Conservation (phyloP, 1,140 invertebrate genomes). For the Leucophenga varia region DNA sequence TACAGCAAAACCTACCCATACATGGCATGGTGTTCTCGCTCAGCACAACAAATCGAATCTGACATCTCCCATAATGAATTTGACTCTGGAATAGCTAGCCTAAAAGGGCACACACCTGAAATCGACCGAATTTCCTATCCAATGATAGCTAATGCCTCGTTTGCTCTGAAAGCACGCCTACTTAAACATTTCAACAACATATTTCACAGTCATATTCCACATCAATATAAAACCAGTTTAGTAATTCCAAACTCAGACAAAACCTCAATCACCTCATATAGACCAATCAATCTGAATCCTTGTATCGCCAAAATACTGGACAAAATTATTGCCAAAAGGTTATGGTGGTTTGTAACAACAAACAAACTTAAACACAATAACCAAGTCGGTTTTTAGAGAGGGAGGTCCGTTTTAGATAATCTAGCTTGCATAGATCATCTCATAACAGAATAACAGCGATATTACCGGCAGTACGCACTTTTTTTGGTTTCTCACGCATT, state of each 20-base stretch:
- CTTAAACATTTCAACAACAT: slow-evolving; percentile 6
- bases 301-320: slow-evolving; percentile 3
- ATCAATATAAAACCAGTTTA: slow-evolving; percentile 8
- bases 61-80: background rate
- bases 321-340: slow-evolving; percentile 12
- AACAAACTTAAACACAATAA: slow-evolving; percentile 3
- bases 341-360: slow-evolving; percentile 6
- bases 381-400: slow-evolving; percentile 5
- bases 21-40: background rate
- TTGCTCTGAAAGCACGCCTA: background rate
- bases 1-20: background rate
- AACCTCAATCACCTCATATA: slow-evolving; percentile 4
- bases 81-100: background rate
- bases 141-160: slow-evolving; percentile 6
- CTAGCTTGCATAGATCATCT: background rate
- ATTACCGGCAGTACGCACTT: no score
- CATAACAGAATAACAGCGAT: slow-evolving; percentile 5
- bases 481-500: no score
- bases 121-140: slow-evolving; percentile 10
- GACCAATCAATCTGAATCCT: slow-evolving; percentile 5
- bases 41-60: no score
- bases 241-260: slow-evolving; percentile 6
- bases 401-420: background rate
- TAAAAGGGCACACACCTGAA: slow-evolving; percentile 1
- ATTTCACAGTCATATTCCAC: slow-evolving; percentile 8